Evolutionary conservation across 2,113 vertebrate species (phyloP).

Genomic region (Lepidothrix coronata): DNA sequence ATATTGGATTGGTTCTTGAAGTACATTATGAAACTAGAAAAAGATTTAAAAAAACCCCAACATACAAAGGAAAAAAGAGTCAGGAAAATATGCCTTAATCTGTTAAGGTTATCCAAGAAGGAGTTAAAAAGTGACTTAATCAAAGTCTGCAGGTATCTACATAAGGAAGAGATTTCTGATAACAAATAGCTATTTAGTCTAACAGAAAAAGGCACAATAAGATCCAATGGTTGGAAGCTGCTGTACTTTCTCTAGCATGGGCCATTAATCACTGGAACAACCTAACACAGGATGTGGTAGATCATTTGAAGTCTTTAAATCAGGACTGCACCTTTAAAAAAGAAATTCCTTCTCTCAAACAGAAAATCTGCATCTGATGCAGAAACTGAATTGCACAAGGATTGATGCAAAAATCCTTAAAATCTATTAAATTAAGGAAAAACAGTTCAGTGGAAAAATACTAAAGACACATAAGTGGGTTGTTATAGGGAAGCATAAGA

Average conservation of each 20-base stretch:
- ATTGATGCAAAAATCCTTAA: neutral
- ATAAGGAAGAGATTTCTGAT: constrained; percentile 62
- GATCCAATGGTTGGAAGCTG: constrained; percentile 33
- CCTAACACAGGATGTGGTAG: constrained; percentile 54
- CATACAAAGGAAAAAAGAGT: neutral
- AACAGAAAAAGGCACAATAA: constrained; percentile 47
- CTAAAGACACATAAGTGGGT: neutral
- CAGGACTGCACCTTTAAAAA: constrained; percentile 42
- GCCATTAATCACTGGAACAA: constrained; percentile 62
- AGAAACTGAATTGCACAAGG: neutral
- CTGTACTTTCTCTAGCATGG: constrained; percentile 28
- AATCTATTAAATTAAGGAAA: neutral
- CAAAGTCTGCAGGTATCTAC: constrained; percentile 48
- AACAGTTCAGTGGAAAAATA: neutral
- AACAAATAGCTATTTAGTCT: constrained; percentile 49
- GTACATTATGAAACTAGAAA: neutral
- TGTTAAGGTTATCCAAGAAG: constrained; percentile 32
- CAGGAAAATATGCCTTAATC: neutral
- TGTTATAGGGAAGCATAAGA: neutral
- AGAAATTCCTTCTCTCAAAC: constrained; percentile 4
- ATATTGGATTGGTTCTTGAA: neutral
- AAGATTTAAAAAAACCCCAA: neutral
- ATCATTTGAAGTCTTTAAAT: constrained; percentile 59
- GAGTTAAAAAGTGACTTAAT: constrained; percentile 53
- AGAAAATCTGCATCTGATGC: constrained; percentile 27